Base-by-base conservation (phyloP, 1,140 invertebrate species). In the Yoshiicerus persimilis region DNA sequence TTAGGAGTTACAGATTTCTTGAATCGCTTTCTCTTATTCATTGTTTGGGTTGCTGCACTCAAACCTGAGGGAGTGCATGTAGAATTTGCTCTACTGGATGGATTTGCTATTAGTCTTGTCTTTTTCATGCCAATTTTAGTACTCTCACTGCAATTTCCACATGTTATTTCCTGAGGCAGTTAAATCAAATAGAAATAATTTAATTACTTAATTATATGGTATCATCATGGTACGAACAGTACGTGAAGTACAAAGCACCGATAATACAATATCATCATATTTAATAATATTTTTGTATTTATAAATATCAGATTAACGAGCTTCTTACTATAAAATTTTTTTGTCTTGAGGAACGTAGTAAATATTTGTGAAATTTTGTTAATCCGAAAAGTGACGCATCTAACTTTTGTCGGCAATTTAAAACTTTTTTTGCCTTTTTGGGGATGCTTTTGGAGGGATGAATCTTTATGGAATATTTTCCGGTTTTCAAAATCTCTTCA, bases 391-490 rank as follows among this genome's bases (percentile, higher is more conserved):
- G 23, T 4, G 56, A 83, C 8, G 36, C 34, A 3, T 85, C 47
- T 39, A 25, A 8, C 23, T 80, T 34, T 16, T 38, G 20, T n/a
- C 34, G 75, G 8, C 20, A 20, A 10, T 8, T 32, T 0, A 87
- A 4, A 25, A 87, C 30, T 75, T 77, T 87, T 16, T 56, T 30
- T 2, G 66, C 80, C 30, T 89, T 87, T 41, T 84, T 86, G 9
- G 88, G 88, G 56, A 89, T 75, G 13, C 34, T 23, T 77, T 89
- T 89, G 2, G 80, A 80, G 5, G 86, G 86, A 11, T 85, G 32
- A n/a, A 89, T 85, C 80, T 87, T 89, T 11, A 89, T 27, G 16
- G 25, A 30, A 70, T 87, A 89, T 20, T 89, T 87, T 30, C 85
- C 75, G 2, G 85, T 85, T 30, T 66, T 30, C 0, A 85, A 0